Evolutionary conservation across 1,140 invertebrate species (phyloP).

Genomic region (Semibalanus balanoides): DNA sequence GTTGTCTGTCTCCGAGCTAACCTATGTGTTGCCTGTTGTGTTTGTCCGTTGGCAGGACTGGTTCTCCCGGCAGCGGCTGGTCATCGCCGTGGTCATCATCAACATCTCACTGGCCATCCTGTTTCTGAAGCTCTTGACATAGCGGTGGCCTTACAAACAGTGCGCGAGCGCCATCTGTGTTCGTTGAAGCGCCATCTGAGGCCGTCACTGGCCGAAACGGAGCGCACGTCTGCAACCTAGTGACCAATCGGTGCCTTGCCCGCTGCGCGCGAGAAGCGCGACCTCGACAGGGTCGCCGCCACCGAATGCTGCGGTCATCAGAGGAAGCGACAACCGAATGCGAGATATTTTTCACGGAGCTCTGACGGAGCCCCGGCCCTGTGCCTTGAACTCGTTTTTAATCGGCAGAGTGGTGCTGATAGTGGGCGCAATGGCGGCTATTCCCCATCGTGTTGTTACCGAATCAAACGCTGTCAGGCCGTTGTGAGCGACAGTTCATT

Average conservation of each 20-base stretch:
- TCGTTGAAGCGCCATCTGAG: not conserved
- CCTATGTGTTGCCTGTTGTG: not conserved
- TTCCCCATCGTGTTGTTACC: not conserved
- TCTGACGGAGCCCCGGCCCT: not conserved
- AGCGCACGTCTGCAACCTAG: not conserved
- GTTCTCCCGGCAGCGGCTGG: conserved; percentile 89
- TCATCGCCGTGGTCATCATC: conserved; percentile 86
- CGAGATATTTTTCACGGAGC: not conserved
- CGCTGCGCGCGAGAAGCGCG: not conserved
- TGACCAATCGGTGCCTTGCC: not conserved
- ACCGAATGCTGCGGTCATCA: not conserved
- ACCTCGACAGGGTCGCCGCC: not conserved
- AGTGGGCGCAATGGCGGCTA: not conserved
- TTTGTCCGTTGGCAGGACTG: conserved; percentile 64
- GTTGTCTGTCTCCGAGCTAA: not conserved
- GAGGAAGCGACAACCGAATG: not conserved
- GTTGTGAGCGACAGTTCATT: too few species aligned
- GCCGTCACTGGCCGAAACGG: not conserved
- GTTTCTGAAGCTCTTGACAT: conserved; percentile 93
- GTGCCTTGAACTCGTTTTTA: not conserved
- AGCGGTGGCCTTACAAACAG: conserved; percentile 14
- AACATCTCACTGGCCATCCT: conserved; percentile 92
- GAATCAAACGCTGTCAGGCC: not conserved
- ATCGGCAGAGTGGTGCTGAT: not conserved
- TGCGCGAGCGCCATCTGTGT: not conserved